A percentile compares a stretch with the other conserved stretches of the same genome.
Evolutionary conservation across 2,113 vertebrate species (phyloP).

Genomic region (Anguilla japonica): DNA sequence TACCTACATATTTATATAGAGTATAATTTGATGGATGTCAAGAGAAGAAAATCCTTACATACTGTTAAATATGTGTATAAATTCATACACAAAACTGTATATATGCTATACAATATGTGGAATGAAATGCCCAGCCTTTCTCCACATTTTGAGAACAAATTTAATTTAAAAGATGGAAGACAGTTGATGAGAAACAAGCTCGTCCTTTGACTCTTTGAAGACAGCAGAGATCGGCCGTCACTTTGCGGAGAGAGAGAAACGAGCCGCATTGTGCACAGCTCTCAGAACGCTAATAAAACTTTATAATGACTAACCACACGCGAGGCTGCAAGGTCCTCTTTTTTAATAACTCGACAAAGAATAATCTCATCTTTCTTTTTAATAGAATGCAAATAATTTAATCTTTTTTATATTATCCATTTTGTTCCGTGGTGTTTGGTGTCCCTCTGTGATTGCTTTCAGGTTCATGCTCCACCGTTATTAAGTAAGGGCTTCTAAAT

Average conservation of each 20-base stretch:
- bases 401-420: not conserved
- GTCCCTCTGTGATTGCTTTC: conserved; percentile 6
- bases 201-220: not conserved
- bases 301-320: not conserved
- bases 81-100: no score
- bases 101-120: no score
- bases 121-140: not conserved
- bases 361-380: conserved; percentile 9
- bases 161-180: not conserved
- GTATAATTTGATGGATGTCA: no score
- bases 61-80: no score
- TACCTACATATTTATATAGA: no score
- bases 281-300: not conserved
- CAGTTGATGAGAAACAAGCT: not conserved
- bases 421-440: conserved; percentile 1
- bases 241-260: not conserved
- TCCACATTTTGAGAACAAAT: not conserved
- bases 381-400: conserved; percentile 8
- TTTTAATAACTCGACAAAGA: not conserved
- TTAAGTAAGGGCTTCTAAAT: conserved; percentile 11
- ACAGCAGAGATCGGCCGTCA: not conserved
- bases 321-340: not conserved
- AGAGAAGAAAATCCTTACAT: no score
- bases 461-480: not conserved
- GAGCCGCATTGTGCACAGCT: not conserved